Percentiles rank a stretch among this genome's conserved stretches.
Conservation (phyloP, 1,140 invertebrate species). For the Caenorhabditis latens region DNA sequence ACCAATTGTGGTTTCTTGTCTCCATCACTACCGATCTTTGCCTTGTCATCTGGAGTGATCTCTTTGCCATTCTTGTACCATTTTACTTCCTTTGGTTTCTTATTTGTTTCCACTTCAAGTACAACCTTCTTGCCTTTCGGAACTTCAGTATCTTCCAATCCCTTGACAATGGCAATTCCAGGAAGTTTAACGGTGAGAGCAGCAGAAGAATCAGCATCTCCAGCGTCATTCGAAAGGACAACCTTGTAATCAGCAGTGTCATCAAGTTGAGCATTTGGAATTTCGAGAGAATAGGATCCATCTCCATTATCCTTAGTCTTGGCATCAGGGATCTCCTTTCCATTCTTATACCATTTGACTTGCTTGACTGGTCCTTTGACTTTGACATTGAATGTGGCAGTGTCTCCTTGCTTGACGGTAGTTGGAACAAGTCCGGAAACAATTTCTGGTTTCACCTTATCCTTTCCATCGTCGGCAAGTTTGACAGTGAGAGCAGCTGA, state of each 20-base stretch:
- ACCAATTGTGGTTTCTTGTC: slow-evolving; percentile 62
- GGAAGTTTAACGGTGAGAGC: slow-evolving; percentile 64
- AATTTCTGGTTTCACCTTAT: slow-evolving; percentile 50
- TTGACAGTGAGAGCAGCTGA: slow-evolving; percentile 72
- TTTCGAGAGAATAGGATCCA: slow-evolving; percentile 78
- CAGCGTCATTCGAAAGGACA: slow-evolving; percentile 73
- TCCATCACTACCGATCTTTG: slow-evolving; percentile 78
- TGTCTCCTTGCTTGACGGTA: slow-evolving; percentile 63
- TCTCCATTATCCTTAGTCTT: slow-evolving; percentile 75
- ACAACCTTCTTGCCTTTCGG: slow-evolving; percentile 85
- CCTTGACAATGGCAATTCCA: slow-evolving; percentile 63
- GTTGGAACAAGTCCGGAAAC: slow-evolving; percentile 65
- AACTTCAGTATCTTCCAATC: slow-evolving; percentile 73
- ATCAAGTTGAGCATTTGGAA: slow-evolving; percentile 78
- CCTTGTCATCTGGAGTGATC: slow-evolving; percentile 85
- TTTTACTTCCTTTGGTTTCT: slow-evolving; percentile 63
- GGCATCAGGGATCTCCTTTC: slow-evolving; percentile 70
- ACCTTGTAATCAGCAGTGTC: slow-evolving; percentile 79
- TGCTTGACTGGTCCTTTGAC: slow-evolving; percentile 64
- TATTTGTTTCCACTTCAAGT: slow-evolving; percentile 79
- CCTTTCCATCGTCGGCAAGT: slow-evolving; percentile 61
- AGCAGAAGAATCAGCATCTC: slow-evolving; percentile 64
- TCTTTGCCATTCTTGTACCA: slow-evolving; percentile 83
- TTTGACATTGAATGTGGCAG: slow-evolving; percentile 64
- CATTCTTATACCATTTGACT: slow-evolving; percentile 76